Base-by-base conservation (phyloP, 2,113 vertebrate species). In the Petrocephalus zakoni region DNA sequence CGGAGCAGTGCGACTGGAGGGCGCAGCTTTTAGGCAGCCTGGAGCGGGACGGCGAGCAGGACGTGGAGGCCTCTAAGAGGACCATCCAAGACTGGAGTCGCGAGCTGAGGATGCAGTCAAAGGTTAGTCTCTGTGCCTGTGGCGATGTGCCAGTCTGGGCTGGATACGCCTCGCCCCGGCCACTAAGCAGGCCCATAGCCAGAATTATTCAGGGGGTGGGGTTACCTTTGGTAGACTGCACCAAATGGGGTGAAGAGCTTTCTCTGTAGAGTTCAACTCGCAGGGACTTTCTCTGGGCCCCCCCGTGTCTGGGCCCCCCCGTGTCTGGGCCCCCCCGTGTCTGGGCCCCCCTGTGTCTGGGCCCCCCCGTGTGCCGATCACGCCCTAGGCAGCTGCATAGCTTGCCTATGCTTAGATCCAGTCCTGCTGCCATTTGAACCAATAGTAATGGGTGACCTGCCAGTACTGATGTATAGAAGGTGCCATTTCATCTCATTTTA, bases 41-140 rank as follows among this genome's bases (percentile, higher is more conserved):
- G 91, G 95, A 94, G 92, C 87, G 90, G 0, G 92, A 92, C 4
- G 93, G 93, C 5, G 94, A 94, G 88, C 87, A 90, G 0, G 94
- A 95, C 90, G 93, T 95, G 92, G 94, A 93, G 0, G 89, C 90
- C 0, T 89, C 92, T 86, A 94, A 94, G 78, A 90, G 94, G 61
- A 87, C 93, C 91, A 95, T 96, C 90, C 88, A 95, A 93, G 95
- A 95, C 78, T 95, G 94, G 95, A 92, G 91, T 0, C 89, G 91
- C 52, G 90, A 91, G 86, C 92, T 94, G 25, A 94, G 92, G 88
- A 78, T 7, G 72, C 72, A 78, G 34, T 78, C 72, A 34, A 78
- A 78, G 72, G 72, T 78, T 42, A 78, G 72, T 22, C 78, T 19
- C 19, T 9, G 22, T 17, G 55, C 0, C 46, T 25, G 5, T 4